Conservation (phyloP, 2,888 invertebrate species). For the Trisateles emortualis region DNA sequence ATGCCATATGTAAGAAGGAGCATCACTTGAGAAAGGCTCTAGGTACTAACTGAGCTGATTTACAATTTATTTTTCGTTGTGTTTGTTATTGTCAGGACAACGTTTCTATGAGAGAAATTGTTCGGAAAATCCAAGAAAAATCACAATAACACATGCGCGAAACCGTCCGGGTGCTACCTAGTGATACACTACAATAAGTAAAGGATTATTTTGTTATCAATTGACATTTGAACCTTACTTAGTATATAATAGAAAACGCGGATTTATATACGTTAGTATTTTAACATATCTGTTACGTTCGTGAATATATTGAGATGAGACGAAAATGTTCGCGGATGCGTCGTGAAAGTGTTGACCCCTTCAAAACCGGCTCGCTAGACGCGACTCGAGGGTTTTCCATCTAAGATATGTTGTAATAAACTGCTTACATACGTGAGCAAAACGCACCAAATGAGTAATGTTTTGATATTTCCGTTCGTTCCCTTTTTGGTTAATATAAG, state of each 20-base stretch:
- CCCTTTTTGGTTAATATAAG: conserved; percentile 4
- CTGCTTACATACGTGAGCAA: conserved; percentile 24
- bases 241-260: conserved; percentile 35
- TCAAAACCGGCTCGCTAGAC: conserved; percentile 63
- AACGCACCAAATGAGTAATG: conserved; percentile 15
- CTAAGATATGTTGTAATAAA: conserved; percentile 43
- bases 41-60: too few relatives aligned
- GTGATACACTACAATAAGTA: too few relatives aligned
- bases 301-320: conserved; percentile 50
- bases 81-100: too few relatives aligned
- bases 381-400: conserved; percentile 39
- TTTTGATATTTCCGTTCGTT: conserved; percentile 12
- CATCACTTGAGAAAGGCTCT: too few relatives aligned
- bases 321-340: conserved; percentile 63
- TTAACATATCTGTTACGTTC: conserved; percentile 62
- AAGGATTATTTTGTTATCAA: conserved; percentile 1
- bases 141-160: too few relatives aligned
- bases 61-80: too few relatives aligned
- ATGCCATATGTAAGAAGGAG: too few relatives aligned
- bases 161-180: too few relatives aligned
- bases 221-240: conserved; percentile 35
- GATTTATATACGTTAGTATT: conserved; percentile 20
- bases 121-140: too few relatives aligned
- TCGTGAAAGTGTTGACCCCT: conserved; percentile 78
- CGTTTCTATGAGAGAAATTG: too few relatives aligned